These are phyloP conservation scores for Acanthurus leucopareius DNA, from an alignment of 2,797 vertebrate genomes.

Conservation along the genomic window DNA sequence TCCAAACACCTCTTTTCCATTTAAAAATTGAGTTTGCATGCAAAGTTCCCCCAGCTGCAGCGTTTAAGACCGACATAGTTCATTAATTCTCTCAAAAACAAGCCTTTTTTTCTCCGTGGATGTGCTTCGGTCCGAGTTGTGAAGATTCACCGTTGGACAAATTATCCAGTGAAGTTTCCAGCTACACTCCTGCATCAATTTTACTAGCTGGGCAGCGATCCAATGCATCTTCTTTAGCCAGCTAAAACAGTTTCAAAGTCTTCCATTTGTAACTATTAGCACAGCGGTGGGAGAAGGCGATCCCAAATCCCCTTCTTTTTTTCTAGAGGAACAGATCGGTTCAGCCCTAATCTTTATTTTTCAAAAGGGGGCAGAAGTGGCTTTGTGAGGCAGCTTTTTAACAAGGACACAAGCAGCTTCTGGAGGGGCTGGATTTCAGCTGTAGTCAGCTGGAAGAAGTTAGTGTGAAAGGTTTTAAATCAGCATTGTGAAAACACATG, in stretches of 20 bases:
- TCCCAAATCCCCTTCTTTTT: constrained; percentile 32
- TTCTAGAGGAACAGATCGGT: constrained; percentile 23
- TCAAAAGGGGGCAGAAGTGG: constrained; percentile 31
- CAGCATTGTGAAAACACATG: background rate
- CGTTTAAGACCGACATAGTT: constrained; percentile 10
- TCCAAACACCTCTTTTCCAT: too few species aligned
- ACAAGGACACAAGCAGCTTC: constrained; percentile 25
- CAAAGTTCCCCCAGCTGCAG: background rate
- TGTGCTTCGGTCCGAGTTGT: constrained; percentile 7
- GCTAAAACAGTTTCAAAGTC: constrained; percentile 44
- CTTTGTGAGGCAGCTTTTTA: constrained; percentile 28
- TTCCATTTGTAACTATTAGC: constrained; percentile 63
- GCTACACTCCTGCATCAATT: constrained; percentile 18
- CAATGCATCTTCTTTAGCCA: constrained; percentile 56
- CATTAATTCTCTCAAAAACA: constrained; percentile 25
- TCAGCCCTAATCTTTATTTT: constrained; percentile 44
- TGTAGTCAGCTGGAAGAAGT: background rate
- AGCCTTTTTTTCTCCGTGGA: constrained; percentile 8
- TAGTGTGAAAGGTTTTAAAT: constrained; percentile 13
- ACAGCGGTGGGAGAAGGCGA: constrained; percentile 22
- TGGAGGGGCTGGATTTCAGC: constrained; percentile 12
- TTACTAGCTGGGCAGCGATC: constrained; percentile 27
- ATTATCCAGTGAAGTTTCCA: constrained; percentile 16
- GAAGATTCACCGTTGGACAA: constrained; percentile 23
- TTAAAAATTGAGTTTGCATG: background rate